phyloP scores from a whole-genome alignment of 2,888 invertebrate species.

The Trachelus troglodyta region DNA sequence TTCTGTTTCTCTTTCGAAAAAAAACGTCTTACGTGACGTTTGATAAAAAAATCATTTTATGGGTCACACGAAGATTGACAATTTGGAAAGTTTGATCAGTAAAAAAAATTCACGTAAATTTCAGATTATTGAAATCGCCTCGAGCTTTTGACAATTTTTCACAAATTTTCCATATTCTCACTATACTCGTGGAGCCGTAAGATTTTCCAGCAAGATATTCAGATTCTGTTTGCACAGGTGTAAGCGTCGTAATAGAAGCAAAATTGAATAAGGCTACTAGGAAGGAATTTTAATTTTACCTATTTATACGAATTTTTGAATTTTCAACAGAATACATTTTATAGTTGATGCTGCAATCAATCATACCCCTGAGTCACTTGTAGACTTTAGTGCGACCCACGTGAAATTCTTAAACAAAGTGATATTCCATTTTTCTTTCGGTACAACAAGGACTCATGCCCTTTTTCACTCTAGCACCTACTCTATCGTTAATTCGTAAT shows the following conservation, averaged over 20 bases:
- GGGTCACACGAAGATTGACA: no score
- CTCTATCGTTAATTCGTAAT: not conserved
- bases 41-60: no score
- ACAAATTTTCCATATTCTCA: not conserved
- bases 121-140: not conserved
- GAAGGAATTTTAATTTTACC: slow-evolving; percentile 30
- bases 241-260: slow-evolving; percentile 27
- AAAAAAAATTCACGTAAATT: not conserved
- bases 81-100: not conserved
- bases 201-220: not conserved
- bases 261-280: slow-evolving; percentile 30
- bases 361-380: not conserved
- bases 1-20: not conserved
- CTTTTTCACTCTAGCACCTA: not conserved
- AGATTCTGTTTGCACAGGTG: not conserved
- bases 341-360: not conserved
- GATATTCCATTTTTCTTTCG: no score
- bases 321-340: not conserved
- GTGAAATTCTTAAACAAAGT: not conserved
- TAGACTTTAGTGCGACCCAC: not conserved
- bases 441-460: not conserved
- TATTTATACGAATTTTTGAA: not conserved
- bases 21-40: not conserved
- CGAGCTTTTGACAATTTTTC: not conserved
- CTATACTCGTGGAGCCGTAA: not conserved